Evolutionary conservation across 2,113 vertebrate genomes (phyloP).

Genomic region (Ophiodon elongatus): DNA sequence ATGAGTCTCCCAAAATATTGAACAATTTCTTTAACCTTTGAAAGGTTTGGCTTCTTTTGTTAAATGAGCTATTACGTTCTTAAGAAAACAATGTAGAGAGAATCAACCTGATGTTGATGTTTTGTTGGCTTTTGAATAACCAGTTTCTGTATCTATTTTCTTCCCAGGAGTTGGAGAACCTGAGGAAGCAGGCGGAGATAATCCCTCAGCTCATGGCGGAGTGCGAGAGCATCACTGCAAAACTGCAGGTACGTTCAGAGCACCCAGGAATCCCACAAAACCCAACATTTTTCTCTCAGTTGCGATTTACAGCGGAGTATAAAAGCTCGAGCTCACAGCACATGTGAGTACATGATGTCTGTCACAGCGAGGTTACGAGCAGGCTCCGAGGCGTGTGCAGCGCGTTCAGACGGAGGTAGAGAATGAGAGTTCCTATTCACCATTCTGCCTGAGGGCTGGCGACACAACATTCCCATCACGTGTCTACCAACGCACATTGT

Average conservation of each 20-base stretch:
- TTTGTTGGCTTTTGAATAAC: not conserved
- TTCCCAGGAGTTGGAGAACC: slow-evolving; percentile 93
- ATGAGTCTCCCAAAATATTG: not conserved
- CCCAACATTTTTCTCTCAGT: not conserved
- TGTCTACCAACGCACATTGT: slow-evolving; percentile 44
- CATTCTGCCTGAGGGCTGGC: slow-evolving; percentile 48
- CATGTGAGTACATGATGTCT: not conserved
- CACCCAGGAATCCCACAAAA: slow-evolving; percentile 6
- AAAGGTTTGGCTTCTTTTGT: not conserved
- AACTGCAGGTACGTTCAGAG: slow-evolving; percentile 89
- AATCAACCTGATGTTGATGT: not conserved
- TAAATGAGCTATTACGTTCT: not conserved
- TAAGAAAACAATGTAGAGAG: not conserved
- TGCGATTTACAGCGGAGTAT: slow-evolving; percentile 19
- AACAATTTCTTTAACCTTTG: not conserved
- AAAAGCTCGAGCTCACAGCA: not conserved
- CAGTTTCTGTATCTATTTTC: not conserved
- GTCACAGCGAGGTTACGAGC: slow-evolving; percentile 24
- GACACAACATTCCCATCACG: slow-evolving; percentile 55
- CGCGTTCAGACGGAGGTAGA: slow-evolving; percentile 44
- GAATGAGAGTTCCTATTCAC: slow-evolving; percentile 49
- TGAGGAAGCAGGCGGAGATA: slow-evolving; percentile 95
- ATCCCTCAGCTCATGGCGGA: slow-evolving; percentile 96
- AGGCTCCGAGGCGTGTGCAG: slow-evolving; percentile 34
- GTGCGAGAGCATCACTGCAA: slow-evolving; percentile 90